Evolutionary conservation across 2,888 invertebrate species (phyloP).

Genomic region (Dioctria linearis): DNA sequence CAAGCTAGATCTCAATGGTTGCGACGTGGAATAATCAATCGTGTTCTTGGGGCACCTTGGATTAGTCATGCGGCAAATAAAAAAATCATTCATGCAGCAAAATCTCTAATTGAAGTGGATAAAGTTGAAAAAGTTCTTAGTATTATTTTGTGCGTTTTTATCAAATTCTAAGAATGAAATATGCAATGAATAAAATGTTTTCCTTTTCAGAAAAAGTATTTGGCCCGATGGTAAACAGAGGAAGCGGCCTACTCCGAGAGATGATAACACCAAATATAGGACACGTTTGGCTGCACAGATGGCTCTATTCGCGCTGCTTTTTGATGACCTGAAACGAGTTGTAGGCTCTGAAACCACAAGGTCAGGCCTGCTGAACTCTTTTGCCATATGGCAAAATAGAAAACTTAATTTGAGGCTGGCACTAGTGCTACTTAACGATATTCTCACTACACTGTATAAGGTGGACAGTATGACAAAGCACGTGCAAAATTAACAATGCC

Average conservation of each 20-base stretch:
- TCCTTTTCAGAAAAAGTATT: slow-evolving; percentile 72
- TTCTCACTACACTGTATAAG: slow-evolving; percentile 73
- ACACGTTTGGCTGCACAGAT: slow-evolving; percentile 84
- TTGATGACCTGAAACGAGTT: slow-evolving; percentile 75
- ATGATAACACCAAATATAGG: slow-evolving; percentile 72
- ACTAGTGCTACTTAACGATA: slow-evolving; percentile 75
- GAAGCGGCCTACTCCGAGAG: slow-evolving; percentile 56
- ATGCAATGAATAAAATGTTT: background rate
- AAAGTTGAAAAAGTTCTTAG: slow-evolving; percentile 77
- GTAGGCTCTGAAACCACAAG: slow-evolving; percentile 75
- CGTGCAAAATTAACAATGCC: slow-evolving; percentile 52
- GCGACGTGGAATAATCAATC: slow-evolving; percentile 80
- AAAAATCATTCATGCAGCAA: slow-evolving; percentile 85
- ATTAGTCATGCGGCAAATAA: slow-evolving; percentile 88
- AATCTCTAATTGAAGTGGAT: slow-evolving; percentile 82
- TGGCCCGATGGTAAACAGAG: slow-evolving; percentile 74
- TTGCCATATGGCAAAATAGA: slow-evolving; percentile 75
- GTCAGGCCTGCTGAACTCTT: slow-evolving; percentile 74
- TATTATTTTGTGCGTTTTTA: slow-evolving; percentile 58
- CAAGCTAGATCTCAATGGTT: slow-evolving; percentile 88
- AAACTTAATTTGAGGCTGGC: slow-evolving; percentile 74
- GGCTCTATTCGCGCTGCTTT: slow-evolving; percentile 82
- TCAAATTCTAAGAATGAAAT: background rate
- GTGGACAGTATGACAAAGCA: slow-evolving; percentile 61
- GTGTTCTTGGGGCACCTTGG: slow-evolving; percentile 71